Percentiles rank a stretch among this genome's conserved stretches.
These are phyloP conservation scores for Channa maculata DNA, from an alignment of 2,113 vertebrate species.

Conservation along the genomic window DNA sequence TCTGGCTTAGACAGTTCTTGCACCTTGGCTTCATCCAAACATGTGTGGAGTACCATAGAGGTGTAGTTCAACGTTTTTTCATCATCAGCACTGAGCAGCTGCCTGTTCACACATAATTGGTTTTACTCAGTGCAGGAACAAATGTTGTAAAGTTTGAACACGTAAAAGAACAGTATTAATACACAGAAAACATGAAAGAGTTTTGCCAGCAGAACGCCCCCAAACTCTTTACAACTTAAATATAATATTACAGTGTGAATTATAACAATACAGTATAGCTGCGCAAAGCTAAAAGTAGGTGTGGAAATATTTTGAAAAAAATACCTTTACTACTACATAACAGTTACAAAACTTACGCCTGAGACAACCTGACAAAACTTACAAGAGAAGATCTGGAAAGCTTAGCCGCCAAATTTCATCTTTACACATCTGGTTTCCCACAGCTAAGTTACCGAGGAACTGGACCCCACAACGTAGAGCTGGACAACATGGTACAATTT, in stretches of 20 bases:
- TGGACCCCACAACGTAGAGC: conserved; percentile 94
- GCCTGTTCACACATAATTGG: conserved; percentile 65
- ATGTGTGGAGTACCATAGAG: conserved; percentile 93
- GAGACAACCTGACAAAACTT: conserved; percentile 47
- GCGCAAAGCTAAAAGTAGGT: too few species aligned
- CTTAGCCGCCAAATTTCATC: conserved; percentile 85
- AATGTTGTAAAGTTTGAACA: not conserved
- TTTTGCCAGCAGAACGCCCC: too few species aligned
- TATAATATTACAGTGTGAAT: not conserved
- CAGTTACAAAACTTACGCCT: too few species aligned
- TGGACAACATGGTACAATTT: conserved; percentile 50
- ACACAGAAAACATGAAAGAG: too few species aligned
- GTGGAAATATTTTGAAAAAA: too few species aligned
- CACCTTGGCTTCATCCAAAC: conserved; percentile 86
- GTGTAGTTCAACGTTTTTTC: conserved; percentile 87
- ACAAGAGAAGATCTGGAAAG: conserved; percentile 81
- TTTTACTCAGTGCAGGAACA: not conserved
- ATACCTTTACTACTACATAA: too few species aligned
- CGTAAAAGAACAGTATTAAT: not conserved
- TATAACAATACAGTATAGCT: too few species aligned
- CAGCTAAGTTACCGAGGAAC: conserved; percentile 93
- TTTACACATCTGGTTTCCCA: conserved; percentile 91
- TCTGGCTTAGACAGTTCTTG: conserved; percentile 80
- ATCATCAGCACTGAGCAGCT: conserved; percentile 85
- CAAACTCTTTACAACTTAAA: too few species aligned